Conservation (phyloP, 1,140 invertebrate species). For the Dryas iulia region DNA sequence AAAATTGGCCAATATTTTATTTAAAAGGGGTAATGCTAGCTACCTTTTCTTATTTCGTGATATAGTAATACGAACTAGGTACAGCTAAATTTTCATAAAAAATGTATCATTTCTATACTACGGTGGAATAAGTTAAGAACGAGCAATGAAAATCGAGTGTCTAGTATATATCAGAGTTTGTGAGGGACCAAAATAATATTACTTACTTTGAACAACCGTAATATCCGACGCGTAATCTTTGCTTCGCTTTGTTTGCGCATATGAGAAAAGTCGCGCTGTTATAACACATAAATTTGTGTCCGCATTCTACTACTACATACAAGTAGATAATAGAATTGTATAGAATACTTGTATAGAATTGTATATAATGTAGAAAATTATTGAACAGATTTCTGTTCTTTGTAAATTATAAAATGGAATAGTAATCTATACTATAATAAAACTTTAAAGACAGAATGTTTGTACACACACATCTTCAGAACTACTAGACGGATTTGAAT, state of each 20-base stretch:
- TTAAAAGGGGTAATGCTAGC: slow-evolving; percentile 4
- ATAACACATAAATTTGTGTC: slow-evolving; percentile 26
- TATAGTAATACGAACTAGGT: slow-evolving; percentile 23
- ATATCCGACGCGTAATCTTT: slow-evolving; percentile 32
- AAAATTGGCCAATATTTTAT: slow-evolving; percentile 28
- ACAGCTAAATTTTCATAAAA: slow-evolving; percentile 31
- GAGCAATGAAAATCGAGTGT: slow-evolving; percentile 44
- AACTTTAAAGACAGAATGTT: too few relatives aligned
- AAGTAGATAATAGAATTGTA: background rate
- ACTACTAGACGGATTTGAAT: too few relatives aligned
- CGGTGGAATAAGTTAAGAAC: slow-evolving; percentile 19
- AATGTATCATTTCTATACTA: slow-evolving; percentile 20
- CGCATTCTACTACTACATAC: background rate
- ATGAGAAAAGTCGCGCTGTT: slow-evolving; percentile 28
- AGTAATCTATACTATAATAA: too few relatives aligned
- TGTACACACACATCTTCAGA: too few relatives aligned
- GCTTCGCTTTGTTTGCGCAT: slow-evolving; percentile 32
- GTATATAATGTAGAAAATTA: too few relatives aligned
- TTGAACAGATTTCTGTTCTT: too few relatives aligned
- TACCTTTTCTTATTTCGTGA: slow-evolving; percentile 20
- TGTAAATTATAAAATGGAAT: too few relatives aligned
- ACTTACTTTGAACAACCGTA: slow-evolving; percentile 36
- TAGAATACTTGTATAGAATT: too few relatives aligned
- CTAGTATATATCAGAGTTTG: slow-evolving; percentile 38
- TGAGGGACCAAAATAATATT: slow-evolving; percentile 33